These are phyloP conservation scores for Drosophila orosa DNA, from an alignment of 1,140 invertebrate genomes.

Conservation along the genomic window DNA sequence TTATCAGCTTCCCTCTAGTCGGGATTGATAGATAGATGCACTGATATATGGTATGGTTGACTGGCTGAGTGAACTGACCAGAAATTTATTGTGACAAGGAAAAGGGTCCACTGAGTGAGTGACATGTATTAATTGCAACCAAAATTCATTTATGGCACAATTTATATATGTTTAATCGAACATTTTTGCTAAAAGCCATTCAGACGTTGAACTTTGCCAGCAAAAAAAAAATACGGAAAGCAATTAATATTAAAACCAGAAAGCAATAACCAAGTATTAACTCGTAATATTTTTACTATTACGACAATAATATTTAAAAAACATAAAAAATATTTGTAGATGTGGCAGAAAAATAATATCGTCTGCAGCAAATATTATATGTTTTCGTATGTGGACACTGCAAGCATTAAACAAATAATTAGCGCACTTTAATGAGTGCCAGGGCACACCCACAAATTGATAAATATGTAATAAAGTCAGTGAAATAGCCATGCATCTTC, in stretches of 20 bases:
- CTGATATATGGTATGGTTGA: slow-evolving; percentile 14
- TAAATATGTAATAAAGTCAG: slow-evolving; percentile 11
- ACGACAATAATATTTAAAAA: neutral
- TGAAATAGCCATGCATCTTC: neutral
- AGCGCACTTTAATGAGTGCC: neutral
- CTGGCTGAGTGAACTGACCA: slow-evolving; percentile 26
- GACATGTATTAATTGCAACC: slow-evolving; percentile 11
- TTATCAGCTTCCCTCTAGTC: slow-evolving; percentile 39
- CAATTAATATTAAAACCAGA: slow-evolving; percentile 5
- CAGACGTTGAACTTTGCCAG: no score
- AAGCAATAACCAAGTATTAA: neutral
- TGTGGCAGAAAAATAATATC: no score
- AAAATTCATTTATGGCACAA: slow-evolving; percentile 4
- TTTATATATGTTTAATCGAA: neutral
- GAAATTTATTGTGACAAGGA: slow-evolving; percentile 7
- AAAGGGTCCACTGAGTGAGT: neutral
- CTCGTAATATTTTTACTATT: neutral
- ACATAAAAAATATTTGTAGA: neutral
- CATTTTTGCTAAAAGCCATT: no score
- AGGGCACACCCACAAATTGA: slow-evolving; percentile 3
- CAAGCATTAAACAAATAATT: neutral
- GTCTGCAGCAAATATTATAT: no score
- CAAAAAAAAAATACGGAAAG: neutral
- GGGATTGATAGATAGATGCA: slow-evolving; percentile 2
- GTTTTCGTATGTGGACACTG: neutral